phyloP scores from a whole-genome alignment of 2,113 vertebrate genomes.

The Siphamia tubifer region DNA sequence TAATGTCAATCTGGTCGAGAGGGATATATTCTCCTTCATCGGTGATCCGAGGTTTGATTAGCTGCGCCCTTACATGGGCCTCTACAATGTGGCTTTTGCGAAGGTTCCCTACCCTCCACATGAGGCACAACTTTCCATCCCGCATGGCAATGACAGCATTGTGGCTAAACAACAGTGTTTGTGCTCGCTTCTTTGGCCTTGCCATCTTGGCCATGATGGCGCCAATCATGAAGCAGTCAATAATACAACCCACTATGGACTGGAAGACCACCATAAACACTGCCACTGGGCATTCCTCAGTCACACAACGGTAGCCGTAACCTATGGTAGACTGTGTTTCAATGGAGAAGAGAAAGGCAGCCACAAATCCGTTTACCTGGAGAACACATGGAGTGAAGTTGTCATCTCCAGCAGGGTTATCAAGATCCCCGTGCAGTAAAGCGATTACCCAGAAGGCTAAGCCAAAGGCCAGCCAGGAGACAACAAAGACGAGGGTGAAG shows the following conservation, averaged over 20 bases:
- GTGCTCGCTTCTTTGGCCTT: constrained; percentile 93
- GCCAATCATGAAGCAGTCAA: constrained; percentile 98
- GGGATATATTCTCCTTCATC: constrained; percentile 97
- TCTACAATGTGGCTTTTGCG: constrained; percentile 99
- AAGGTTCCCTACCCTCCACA: constrained; percentile 98
- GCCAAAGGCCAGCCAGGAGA: constrained; percentile 94
- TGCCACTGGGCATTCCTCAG: constrained; percentile 92
- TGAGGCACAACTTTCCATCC: constrained; percentile 93
- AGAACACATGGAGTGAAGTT: constrained; percentile 93
- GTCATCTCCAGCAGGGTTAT: constrained; percentile 86
- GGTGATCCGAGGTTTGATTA: constrained; percentile 94
- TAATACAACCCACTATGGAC: constrained; percentile 96
- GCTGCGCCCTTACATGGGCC: constrained; percentile 93
- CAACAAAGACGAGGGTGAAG: constrained; percentile 92
- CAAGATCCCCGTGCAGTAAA: constrained; percentile 92
- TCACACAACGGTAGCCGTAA: constrained; percentile 96
- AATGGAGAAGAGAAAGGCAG: constrained; percentile 96
- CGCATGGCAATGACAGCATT: constrained; percentile 94
- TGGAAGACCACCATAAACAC: constrained; percentile 98
- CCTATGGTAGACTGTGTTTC: constrained; percentile 98
- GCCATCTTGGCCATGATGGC: constrained; percentile 99
- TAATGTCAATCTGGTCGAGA: constrained; percentile 96
- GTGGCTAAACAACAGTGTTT: constrained; percentile 95
- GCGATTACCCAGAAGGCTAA: constrained; percentile 97
- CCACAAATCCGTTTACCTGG: constrained; percentile 96